phyloP scores from a whole-genome alignment of 2,113 vertebrate species.

The Machaerirhynchus nigripectus region DNA sequence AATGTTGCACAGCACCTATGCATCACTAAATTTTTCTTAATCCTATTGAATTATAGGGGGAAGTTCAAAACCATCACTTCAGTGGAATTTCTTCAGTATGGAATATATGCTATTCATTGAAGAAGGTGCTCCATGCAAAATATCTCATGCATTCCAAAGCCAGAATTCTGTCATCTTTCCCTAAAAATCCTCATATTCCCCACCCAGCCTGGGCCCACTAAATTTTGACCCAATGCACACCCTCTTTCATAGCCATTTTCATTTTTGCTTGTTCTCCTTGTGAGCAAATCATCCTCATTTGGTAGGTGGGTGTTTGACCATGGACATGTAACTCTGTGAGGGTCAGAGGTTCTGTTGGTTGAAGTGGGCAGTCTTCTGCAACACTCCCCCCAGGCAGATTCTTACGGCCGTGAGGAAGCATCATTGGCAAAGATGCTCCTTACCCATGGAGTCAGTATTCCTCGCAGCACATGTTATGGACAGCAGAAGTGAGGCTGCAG shows the following conservation, averaged over 20 bases:
- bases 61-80: background rate
- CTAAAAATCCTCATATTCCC: background rate
- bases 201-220: background rate
- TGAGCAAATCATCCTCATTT: background rate
- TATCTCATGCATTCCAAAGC: background rate
- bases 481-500: background rate
- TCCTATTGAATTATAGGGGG: background rate
- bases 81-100: background rate
- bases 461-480: background rate
- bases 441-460: background rate
- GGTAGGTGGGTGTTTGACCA: background rate
- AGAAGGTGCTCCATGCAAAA: background rate
- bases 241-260: background rate
- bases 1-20: background rate
- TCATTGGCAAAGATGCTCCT: background rate
- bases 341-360: background rate
- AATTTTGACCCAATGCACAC: background rate
- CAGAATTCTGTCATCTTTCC: background rate
- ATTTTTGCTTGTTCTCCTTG: background rate
- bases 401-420: background rate
- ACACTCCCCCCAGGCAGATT: background rate
- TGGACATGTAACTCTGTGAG: background rate
- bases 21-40: background rate
- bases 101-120: background rate
- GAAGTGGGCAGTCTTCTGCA: background rate